Conservation (phyloP, 35 echinoderm and acorn worm species). For the Amphiura filiformis region DNA sequence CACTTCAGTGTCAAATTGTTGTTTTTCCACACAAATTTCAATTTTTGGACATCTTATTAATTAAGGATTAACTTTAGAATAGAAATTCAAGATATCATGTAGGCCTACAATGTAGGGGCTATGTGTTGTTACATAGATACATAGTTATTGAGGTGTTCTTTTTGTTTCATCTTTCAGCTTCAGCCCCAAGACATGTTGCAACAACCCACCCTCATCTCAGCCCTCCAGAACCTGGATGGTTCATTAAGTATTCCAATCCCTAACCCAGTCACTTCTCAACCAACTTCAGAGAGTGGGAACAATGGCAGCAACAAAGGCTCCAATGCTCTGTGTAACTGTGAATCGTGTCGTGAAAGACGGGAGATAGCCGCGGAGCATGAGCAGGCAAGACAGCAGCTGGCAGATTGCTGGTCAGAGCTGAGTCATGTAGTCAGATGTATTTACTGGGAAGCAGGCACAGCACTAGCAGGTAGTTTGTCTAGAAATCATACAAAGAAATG, state of each 20-base stretch:
- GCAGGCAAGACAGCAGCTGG: conserved; percentile 74
- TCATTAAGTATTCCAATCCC: conserved; percentile 47
- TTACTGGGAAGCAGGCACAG: conserved; percentile 84
- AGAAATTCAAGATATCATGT: too few relatives aligned
- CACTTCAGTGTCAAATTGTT: too few relatives aligned
- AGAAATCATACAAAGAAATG: too few relatives aligned
- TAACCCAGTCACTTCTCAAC: conserved; percentile 2
- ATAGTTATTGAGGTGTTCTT: background rate
- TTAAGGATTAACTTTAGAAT: too few relatives aligned
- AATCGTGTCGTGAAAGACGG: conserved; percentile 70
- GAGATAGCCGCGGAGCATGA: conserved; percentile 90
- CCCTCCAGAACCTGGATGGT: conserved; percentile 63
- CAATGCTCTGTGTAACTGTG: conserved; percentile 73
- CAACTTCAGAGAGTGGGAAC: background rate
- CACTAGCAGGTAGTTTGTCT: conserved; percentile 80
- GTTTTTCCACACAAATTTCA: too few relatives aligned
- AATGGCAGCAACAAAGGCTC: conserved; percentile 9
- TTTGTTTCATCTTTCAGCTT: background rate
- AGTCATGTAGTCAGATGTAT: conserved; percentile 87
- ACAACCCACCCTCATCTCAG: conserved; percentile 63
- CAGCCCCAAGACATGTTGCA: conserved; percentile 80
- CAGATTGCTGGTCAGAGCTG: conserved; percentile 87
- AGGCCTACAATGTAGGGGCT: too few relatives aligned
- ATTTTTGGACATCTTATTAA: too few relatives aligned
- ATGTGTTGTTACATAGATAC: too few relatives aligned